Conservation (phyloP, 1,140 invertebrate genomes). For the Penaeus vannamei region DNA sequence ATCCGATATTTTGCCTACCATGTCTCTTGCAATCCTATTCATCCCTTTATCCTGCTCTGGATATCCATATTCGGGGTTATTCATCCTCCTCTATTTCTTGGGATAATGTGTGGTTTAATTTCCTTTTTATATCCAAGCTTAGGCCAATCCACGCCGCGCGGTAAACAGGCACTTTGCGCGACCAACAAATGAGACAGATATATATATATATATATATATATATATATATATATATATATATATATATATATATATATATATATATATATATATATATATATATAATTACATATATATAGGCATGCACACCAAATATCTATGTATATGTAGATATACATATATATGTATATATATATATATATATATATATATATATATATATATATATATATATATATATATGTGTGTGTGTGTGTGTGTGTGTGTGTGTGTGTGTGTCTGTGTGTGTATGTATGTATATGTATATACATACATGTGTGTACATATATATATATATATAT, state of each 20-base stretch:
- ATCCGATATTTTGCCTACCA: no score
- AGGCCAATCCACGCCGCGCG: no score
- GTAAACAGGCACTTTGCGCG: no score
- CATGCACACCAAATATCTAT: slow-evolving; percentile 30
- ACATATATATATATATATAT: slow-evolving; percentile 26
- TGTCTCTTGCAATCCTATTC: no score
- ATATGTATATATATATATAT: slow-evolving; percentile 44
- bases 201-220: not conserved
- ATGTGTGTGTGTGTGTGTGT: slow-evolving; percentile 24
- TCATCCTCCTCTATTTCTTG: no score
- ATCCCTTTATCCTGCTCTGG: no score
- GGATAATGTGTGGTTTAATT: no score
- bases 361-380: slow-evolving; percentile 47
- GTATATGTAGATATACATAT: slow-evolving; percentile 38
- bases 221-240: slow-evolving; percentile 17
- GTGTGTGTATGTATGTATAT: slow-evolving; percentile 38
- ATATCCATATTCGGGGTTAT: no score
- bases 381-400: slow-evolving; percentile 18
- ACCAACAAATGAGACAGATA: no score
- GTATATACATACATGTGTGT: slow-evolving; percentile 31
- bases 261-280: slow-evolving; percentile 46
- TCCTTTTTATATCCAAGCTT: no score
- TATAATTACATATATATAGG: no score
- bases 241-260: slow-evolving; percentile 35
- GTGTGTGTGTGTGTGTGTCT: slow-evolving; percentile 9